These are phyloP conservation scores for Brachyrhaphis roseni DNA, from an alignment of 2,797 vertebrate species.

Conservation along the genomic window DNA sequence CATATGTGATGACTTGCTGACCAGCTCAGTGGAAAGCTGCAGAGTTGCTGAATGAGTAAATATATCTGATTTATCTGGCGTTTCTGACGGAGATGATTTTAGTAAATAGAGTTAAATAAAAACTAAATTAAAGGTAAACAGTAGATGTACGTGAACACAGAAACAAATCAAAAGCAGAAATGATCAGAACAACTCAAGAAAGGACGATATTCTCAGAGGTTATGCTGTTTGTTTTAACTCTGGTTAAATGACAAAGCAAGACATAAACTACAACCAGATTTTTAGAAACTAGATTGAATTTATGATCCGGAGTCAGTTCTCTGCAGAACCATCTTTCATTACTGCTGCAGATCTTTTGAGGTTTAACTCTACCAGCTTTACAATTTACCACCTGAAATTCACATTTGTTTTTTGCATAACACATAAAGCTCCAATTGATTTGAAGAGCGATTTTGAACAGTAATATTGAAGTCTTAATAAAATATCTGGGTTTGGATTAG, in stretches of 20 bases:
- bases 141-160: background rate
- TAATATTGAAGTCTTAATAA: background rate
- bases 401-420: background rate
- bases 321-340: too few relatives aligned
- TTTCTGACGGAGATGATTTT: background rate
- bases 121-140: background rate
- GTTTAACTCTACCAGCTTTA: too few relatives aligned
- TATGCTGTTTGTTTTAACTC: background rate
- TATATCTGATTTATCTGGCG: background rate
- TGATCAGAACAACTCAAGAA: background rate
- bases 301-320: too few relatives aligned
- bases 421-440: background rate
- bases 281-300: too few relatives aligned
- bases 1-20: slow-evolving; percentile 39
- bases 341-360: too few relatives aligned
- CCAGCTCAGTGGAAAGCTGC: slow-evolving; percentile 6
- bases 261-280: background rate
- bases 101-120: background rate
- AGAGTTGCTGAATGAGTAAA: slow-evolving; percentile 2
- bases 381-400: too few relatives aligned
- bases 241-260: background rate
- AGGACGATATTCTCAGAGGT: background rate
- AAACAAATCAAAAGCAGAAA: background rate
- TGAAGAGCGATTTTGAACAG: background rate
- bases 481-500: background rate